Evolutionary conservation across 2,797 vertebrate genomes (phyloP).

Genomic region (Gobionotothen gibberifrons): DNA sequence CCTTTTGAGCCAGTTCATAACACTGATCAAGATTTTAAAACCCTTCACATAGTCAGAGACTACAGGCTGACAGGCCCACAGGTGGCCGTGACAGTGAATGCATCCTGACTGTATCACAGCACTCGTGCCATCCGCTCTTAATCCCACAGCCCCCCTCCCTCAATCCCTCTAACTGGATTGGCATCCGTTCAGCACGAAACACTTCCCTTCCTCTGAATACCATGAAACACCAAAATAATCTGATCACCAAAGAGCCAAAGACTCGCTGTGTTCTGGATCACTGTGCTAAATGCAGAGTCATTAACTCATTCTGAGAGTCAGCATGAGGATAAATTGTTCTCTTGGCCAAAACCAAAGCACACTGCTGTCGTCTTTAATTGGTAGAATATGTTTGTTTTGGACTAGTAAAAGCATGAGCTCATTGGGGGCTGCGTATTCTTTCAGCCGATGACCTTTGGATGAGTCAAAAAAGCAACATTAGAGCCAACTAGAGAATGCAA

Average conservation of each 20-base stretch:
- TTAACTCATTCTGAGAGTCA: slow-evolving; percentile 29
- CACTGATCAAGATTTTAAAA: too few species aligned
- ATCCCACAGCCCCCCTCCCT: slow-evolving; percentile 11
- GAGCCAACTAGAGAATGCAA: too few species aligned
- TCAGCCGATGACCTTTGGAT: background rate
- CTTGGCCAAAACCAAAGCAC: background rate
- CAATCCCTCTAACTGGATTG: slow-evolving; percentile 34
- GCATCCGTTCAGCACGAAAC: slow-evolving; percentile 10
- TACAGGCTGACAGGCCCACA: too few species aligned
- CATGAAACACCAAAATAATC: slow-evolving; percentile 30
- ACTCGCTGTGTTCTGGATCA: background rate
- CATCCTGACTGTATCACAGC: slow-evolving; percentile 4
- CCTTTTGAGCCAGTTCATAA: too few species aligned
- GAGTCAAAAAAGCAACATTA: background rate
- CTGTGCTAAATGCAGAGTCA: slow-evolving; percentile 11
- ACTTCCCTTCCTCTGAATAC: slow-evolving; percentile 41
- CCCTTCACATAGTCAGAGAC: too few species aligned
- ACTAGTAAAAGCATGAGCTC: slow-evolving; percentile 37
- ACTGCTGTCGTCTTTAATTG: slow-evolving; percentile 21
- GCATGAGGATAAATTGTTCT: slow-evolving; percentile 18
- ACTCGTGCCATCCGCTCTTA: background rate
- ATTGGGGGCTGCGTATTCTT: background rate
- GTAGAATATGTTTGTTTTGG: slow-evolving; percentile 25
- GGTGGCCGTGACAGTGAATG: background rate
- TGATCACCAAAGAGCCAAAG: background rate